phyloP scores from a whole-genome alignment of 2,797 vertebrate species.

The Pseudomugil tenellus region DNA sequence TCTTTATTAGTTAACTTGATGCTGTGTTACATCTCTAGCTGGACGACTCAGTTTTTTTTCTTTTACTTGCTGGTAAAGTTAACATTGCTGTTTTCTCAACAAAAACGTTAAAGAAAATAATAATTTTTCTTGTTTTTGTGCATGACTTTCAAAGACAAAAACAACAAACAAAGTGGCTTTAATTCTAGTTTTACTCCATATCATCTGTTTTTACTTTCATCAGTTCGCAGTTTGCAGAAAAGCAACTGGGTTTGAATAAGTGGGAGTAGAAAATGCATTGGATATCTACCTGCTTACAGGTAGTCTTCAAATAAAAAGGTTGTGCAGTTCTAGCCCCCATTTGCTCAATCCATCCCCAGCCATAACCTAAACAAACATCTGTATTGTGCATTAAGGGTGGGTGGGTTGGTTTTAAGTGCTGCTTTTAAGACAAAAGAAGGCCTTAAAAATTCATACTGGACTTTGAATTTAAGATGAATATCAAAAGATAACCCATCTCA shows the following conservation, averaged over 20 bases:
- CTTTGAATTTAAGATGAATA: too few species aligned
- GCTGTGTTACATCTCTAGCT: not conserved
- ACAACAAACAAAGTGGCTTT: not conserved
- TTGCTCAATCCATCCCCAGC: too few species aligned
- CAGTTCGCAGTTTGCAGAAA: not conserved
- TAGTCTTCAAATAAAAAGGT: too few species aligned
- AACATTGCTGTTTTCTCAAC: not conserved
- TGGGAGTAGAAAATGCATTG: too few species aligned
- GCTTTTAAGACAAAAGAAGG: not conserved
- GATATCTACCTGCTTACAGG: too few species aligned
- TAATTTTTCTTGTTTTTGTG: not conserved
- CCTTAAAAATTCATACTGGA: too few species aligned
- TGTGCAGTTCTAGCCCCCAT: too few species aligned
- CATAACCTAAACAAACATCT: not conserved
- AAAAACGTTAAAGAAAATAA: not conserved
- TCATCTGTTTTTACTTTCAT: not conserved
- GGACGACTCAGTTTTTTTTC: too few species aligned
- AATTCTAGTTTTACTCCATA: not conserved
- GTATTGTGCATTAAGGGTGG: not conserved
- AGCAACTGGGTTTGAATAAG: too few species aligned
- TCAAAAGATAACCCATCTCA: too few species aligned
- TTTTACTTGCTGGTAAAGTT: not conserved
- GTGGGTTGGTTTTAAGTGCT: not conserved
- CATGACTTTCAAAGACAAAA: not conserved
- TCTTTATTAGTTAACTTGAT: not conserved